phyloP scores from a whole-genome alignment of 2,888 invertebrate genomes.

The Coenonympha glycerion region DNA sequence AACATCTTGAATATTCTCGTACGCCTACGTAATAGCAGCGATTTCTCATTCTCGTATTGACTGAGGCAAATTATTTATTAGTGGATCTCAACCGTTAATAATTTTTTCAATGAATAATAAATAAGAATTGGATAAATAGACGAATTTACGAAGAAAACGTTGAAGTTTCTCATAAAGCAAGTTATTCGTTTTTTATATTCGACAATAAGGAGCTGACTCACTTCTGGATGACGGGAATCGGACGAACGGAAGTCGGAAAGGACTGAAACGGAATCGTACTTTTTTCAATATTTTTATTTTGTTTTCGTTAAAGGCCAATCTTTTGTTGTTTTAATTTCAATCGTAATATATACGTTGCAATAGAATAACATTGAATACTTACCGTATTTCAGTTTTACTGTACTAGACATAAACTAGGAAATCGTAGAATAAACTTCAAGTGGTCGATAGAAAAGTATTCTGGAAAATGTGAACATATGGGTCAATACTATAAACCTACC shows the following conservation, averaged over 20 bases:
- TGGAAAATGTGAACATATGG: no score
- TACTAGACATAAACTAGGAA: no score
- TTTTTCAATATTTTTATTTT: background rate
- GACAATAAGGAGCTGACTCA: conserved; percentile 3
- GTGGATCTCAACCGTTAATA: background rate
- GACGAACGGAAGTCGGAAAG: no score
- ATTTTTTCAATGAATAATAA: conserved; percentile 2
- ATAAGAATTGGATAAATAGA: conserved; percentile 2
- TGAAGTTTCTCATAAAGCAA: conserved; percentile 7
- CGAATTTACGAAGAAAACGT: background rate
- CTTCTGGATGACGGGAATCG: background rate
- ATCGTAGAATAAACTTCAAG: no score
- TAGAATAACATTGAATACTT: no score
- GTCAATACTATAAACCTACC: no score
- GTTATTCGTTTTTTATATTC: conserved; percentile 11
- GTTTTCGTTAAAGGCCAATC: background rate
- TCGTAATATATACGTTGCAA: no score
- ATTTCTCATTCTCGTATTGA: background rate
- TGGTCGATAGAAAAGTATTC: no score
- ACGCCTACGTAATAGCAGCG: background rate
- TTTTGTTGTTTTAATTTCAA: no score
- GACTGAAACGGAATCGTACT: conserved; percentile 2
- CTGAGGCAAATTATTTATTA: background rate
- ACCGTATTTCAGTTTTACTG: no score
- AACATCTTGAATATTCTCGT: no score